These are phyloP conservation scores for Venusia cambrica DNA, from an alignment of 2,888 invertebrate genomes.

Conservation along the genomic window DNA sequence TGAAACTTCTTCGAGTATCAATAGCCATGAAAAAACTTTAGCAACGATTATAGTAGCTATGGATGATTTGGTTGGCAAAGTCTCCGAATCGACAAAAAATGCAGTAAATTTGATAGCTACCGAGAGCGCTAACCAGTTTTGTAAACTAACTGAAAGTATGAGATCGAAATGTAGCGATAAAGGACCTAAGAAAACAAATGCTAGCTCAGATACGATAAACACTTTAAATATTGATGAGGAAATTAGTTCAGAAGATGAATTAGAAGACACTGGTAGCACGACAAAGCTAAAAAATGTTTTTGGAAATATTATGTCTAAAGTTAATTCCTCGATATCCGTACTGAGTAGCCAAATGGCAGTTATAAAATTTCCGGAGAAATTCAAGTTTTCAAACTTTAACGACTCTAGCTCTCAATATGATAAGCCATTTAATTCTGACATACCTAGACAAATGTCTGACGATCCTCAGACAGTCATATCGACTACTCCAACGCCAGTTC, in stretches of 20 bases:
- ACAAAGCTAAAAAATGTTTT: conserved; percentile 11
- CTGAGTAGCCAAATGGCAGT: conserved; percentile 29
- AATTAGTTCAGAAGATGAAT: conserved; percentile 3
- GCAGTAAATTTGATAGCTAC: conserved; percentile 39
- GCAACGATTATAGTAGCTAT: conserved; percentile 44
- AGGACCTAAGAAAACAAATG: conserved; percentile 16
- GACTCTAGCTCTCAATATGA: conserved; percentile 39
- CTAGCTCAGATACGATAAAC: conserved; percentile 20
- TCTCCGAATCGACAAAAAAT: conserved; percentile 45
- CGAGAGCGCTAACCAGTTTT: conserved; percentile 40
- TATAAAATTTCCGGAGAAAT: conserved; percentile 23
- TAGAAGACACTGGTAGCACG: conserved; percentile 3
- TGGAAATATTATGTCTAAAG: conserved; percentile 31
- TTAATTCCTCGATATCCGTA: conserved; percentile 37
- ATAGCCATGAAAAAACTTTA: conserved; percentile 40
- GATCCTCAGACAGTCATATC: too few relatives aligned
- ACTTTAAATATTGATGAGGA: conserved; percentile 22
- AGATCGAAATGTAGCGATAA: conserved; percentile 27
- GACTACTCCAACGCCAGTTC: conserved; percentile 7
- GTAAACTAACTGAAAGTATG: conserved; percentile 24
- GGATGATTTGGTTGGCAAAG: conserved; percentile 45
- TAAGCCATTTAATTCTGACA: too few relatives aligned
- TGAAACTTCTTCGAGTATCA: too few relatives aligned
- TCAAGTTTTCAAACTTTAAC: conserved; percentile 18
- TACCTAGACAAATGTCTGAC: too few relatives aligned